Percentiles rank a stretch among this genome's conserved stretches.
Conservation (phyloP, 2,797 vertebrate species). For the Allobates femoralis region DNA sequence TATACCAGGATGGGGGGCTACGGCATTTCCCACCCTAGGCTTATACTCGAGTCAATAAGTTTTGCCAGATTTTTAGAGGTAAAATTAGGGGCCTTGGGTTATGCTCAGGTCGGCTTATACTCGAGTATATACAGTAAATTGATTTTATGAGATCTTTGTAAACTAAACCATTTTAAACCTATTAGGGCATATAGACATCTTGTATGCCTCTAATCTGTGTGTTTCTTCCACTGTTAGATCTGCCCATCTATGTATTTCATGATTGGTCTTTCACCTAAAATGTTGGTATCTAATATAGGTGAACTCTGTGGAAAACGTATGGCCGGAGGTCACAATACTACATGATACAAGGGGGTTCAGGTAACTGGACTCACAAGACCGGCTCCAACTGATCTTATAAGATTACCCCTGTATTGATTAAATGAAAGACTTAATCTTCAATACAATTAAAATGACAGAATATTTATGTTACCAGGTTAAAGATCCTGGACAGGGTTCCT, state of each 20-base stretch:
- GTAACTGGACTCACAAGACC: background rate
- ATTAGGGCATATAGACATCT: background rate
- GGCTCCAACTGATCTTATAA: background rate
- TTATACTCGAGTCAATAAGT: too few species aligned
- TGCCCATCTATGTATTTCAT: background rate
- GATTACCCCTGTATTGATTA: background rate
- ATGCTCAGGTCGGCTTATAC: too few species aligned
- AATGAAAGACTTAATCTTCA: background rate
- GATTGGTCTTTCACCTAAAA: background rate
- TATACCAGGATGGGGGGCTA: too few species aligned
- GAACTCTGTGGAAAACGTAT: background rate
- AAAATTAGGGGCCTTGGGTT: too few species aligned
- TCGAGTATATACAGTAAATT: background rate
- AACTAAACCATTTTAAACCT: background rate
- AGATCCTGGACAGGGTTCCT: slow-evolving; percentile 94
- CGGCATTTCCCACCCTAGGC: too few species aligned
- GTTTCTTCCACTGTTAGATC: background rate
- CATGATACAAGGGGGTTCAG: background rate
- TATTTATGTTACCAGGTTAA: slow-evolving; percentile 90
- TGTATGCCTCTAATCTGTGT: background rate
- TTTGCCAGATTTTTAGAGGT: too few species aligned
- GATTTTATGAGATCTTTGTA: background rate
- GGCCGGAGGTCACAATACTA: background rate
- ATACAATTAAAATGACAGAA: background rate
- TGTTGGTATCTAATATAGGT: background rate